These are phyloP conservation scores for Zaprionus gabonicus DNA, from an alignment of 1,140 invertebrate genomes.

Conservation along the genomic window DNA sequence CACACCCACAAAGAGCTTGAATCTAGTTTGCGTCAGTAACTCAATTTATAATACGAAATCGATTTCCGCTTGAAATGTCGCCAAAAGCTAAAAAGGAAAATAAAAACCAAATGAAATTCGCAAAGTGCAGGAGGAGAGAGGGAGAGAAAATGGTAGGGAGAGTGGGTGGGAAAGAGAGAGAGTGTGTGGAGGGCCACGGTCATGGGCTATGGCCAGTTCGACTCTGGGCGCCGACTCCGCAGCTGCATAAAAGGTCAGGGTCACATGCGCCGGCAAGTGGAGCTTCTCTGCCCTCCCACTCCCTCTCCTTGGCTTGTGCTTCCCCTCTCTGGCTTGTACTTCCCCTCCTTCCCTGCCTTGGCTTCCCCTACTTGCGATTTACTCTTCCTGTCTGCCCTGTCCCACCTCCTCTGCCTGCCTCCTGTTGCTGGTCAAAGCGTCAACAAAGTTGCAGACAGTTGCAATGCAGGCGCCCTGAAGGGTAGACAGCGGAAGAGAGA, in stretches of 20 bases:
- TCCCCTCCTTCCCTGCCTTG: background rate
- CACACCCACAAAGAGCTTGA: background rate
- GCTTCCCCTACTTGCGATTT: too few species aligned
- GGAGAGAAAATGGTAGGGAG: background rate
- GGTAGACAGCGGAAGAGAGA: too few species aligned
- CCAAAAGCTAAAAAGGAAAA: constrained; percentile 44
- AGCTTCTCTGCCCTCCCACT: background rate
- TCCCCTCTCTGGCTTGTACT: too few species aligned
- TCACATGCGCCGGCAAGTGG: constrained; percentile 41
- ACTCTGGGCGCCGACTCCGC: constrained; percentile 71
- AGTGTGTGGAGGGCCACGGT: constrained; percentile 4
- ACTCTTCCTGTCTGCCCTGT: background rate
- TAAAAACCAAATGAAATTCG: constrained; percentile 38
- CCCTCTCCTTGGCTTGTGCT: background rate
- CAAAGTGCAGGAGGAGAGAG: constrained; percentile 8
- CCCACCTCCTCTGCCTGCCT: background rate
- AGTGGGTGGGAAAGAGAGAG: background rate
- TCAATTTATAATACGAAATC: constrained; percentile 76
- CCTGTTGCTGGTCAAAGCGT: background rate
- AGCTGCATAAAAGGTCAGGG: constrained; percentile 76
- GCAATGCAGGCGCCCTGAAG: background rate
- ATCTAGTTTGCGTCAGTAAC: constrained; percentile 47
- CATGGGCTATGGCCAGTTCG: constrained; percentile 47
- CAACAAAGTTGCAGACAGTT: constrained; percentile 13
- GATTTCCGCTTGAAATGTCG: constrained; percentile 74